phyloP scores from a whole-genome alignment of 2,797 vertebrate genomes.

The Chromis chromis region DNA sequence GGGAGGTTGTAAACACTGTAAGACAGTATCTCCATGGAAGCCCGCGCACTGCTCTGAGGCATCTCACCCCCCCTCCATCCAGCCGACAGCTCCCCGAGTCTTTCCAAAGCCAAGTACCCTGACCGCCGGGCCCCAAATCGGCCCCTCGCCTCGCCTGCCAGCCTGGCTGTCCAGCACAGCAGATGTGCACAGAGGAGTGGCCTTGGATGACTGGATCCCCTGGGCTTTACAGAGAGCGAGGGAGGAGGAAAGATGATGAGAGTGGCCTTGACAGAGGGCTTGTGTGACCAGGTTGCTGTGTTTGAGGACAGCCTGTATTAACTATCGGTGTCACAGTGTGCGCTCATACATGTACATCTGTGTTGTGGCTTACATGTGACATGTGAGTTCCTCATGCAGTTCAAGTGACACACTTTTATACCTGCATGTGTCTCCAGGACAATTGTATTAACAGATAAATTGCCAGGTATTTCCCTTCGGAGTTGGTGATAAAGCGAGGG shows the following conservation, averaged over 20 bases:
- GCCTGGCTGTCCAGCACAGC: constrained; percentile 80
- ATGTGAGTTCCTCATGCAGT: background rate
- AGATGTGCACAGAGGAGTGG: constrained; percentile 83
- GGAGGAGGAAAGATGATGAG: constrained; percentile 47
- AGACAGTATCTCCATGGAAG: constrained; percentile 85
- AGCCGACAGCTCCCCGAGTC: constrained; percentile 59
- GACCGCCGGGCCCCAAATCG: constrained; percentile 55
- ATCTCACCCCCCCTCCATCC: constrained; percentile 69
- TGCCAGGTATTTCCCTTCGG: background rate
- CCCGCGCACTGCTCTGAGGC: constrained; percentile 77
- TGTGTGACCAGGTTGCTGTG: constrained; percentile 62
- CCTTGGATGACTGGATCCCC: constrained; percentile 78
- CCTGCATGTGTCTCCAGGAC: background rate
- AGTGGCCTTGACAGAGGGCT: constrained; percentile 75
- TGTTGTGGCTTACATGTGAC: constrained; percentile 14
- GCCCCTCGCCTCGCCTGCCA: constrained; percentile 73
- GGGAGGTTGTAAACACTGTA: constrained; percentile 84
- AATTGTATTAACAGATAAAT: background rate
- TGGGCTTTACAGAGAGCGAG: constrained; percentile 60
- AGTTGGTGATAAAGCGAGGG: background rate
- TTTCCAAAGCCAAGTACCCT: constrained; percentile 74
- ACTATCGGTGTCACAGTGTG: constrained; percentile 27
- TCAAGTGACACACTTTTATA: background rate
- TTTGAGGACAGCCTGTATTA: constrained; percentile 42
- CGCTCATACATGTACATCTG: constrained; percentile 28